Conservation (phyloP, 2,888 invertebrate species). For the Ophion costatus region DNA sequence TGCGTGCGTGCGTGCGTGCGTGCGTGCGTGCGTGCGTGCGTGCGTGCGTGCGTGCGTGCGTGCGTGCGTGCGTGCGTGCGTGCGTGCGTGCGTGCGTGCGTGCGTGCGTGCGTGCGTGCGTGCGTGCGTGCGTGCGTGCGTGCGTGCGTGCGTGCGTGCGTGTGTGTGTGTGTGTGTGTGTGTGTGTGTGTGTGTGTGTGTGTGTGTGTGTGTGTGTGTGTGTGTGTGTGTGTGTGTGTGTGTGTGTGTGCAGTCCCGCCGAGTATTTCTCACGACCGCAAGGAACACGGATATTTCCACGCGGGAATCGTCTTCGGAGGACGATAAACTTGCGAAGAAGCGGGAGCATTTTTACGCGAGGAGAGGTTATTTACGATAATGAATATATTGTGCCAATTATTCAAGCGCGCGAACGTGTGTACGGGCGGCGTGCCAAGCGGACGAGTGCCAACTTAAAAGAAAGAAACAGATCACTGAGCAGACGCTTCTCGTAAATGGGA, state of each 20-base stretch:
- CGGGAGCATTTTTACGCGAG: slow-evolving; percentile 48
- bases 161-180: slow-evolving; percentile 18
- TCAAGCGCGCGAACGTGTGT: slow-evolving; percentile 53
- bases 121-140: too few relatives aligned
- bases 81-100: too few relatives aligned
- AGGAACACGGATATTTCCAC: neutral
- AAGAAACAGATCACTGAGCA: slow-evolving; percentile 50
- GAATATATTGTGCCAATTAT: slow-evolving; percentile 77
- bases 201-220: slow-evolving; percentile 15
- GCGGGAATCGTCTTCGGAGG: slow-evolving; percentile 29
- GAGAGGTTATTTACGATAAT: slow-evolving; percentile 26
- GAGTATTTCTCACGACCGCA: slow-evolving; percentile 35
- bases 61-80: too few relatives aligned
- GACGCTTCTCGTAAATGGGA: slow-evolving; percentile 45
- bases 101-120: too few relatives aligned
- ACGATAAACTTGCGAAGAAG: slow-evolving; percentile 12
- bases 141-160: too few relatives aligned
- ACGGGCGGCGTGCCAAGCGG: slow-evolving; percentile 64
- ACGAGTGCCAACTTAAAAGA: slow-evolving; percentile 67
- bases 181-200: slow-evolving; percentile 17
- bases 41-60: too few relatives aligned
- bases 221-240: slow-evolving; percentile 16
- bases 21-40: too few relatives aligned
- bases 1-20: too few relatives aligned
- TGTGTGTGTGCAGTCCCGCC: slow-evolving; percentile 63